These are phyloP conservation scores for Aurelia sp. DNA, from an alignment of 30 jellyfish, hydroid and myxozoan species.

Conservation along the genomic window DNA sequence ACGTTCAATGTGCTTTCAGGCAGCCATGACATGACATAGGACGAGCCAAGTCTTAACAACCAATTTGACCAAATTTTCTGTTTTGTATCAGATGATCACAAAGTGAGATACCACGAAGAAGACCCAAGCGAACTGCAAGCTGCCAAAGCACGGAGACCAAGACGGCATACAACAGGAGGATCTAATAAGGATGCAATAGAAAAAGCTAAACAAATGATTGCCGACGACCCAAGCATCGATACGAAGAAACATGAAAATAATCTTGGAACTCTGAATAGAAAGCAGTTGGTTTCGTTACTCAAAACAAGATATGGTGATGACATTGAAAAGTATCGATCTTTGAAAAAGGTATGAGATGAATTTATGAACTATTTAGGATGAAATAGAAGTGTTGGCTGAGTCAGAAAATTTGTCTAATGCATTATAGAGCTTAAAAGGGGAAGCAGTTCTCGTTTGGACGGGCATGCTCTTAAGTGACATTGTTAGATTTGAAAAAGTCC, in stretches of 20 bases:
- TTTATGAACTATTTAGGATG: no score
- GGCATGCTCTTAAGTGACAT: no score
- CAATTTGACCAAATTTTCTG: not conserved
- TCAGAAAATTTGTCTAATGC: no score
- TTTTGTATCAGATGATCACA: slow-evolving; percentile 37
- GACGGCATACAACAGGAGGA: slow-evolving; percentile 98
- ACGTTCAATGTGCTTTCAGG: no score
- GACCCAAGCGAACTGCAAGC: slow-evolving; percentile 66
- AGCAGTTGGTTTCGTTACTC: slow-evolving; percentile 85
- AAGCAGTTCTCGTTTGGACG: no score
- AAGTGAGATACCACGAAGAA: slow-evolving; percentile 70
- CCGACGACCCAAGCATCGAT: slow-evolving; percentile 66
- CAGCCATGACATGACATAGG: no score
- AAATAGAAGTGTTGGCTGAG: no score
- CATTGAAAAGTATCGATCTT: slow-evolving; percentile 79
- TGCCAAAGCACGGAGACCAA: slow-evolving; percentile 82
- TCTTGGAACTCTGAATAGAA: slow-evolving; percentile 81
- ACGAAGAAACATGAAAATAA: slow-evolving; percentile 39
- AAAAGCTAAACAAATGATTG: slow-evolving; percentile 84
- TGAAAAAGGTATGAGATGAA: slow-evolving; percentile 49
- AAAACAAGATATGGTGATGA: slow-evolving; percentile 94
- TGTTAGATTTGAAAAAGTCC: no score
- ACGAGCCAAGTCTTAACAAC: no score
- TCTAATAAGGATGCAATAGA: slow-evolving; percentile 85
- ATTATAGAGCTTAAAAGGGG: no score